Evolutionary conservation across 2,888 invertebrate genomes (phyloP).

Genomic region (Pandemis corylana): DNA sequence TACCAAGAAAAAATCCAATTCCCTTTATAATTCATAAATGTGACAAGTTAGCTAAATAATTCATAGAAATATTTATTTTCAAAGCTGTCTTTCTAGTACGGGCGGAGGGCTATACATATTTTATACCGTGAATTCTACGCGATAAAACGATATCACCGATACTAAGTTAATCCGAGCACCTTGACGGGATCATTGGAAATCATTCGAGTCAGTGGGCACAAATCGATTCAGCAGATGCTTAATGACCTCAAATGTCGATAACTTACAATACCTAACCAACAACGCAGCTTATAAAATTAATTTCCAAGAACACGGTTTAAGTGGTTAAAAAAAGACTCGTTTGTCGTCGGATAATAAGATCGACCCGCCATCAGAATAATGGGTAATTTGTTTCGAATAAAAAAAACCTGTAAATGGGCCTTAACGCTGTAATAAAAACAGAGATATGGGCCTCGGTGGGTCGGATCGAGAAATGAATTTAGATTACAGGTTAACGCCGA

Average conservation of each 20-base stretch:
- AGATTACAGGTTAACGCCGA: constrained; percentile 84
- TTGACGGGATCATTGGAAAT: constrained; percentile 69
- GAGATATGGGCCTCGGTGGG: constrained; percentile 79
- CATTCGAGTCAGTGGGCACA: constrained; percentile 73
- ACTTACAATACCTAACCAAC: constrained; percentile 20
- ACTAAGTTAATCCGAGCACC: constrained; percentile 33
- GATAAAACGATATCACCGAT: constrained; percentile 25
- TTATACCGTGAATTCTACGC: constrained; percentile 53
- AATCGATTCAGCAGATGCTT: constrained; percentile 69
- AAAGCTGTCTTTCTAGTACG: constrained; percentile 54
- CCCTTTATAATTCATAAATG: constrained; percentile 34
- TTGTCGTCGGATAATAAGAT: constrained; percentile 76
- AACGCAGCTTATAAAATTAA: constrained; percentile 39
- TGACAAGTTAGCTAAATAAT: constrained; percentile 58
- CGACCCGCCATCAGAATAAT: constrained; percentile 76
- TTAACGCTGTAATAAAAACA: constrained; percentile 83
- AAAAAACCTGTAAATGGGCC: constrained; percentile 82
- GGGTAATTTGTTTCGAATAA: constrained; percentile 82
- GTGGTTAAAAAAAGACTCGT: constrained; percentile 57
- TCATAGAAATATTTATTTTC: constrained; percentile 50
- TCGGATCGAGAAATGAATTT: constrained; percentile 85
- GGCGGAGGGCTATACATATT: constrained; percentile 64
- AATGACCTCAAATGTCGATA: constrained; percentile 60
- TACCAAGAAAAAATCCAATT: constrained; percentile 1
- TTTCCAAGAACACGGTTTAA: constrained; percentile 45